phyloP scores from a whole-genome alignment of 37 sponge, comb jelly and placozoan genomes.

The Halisarca cf. caerulea region DNA sequence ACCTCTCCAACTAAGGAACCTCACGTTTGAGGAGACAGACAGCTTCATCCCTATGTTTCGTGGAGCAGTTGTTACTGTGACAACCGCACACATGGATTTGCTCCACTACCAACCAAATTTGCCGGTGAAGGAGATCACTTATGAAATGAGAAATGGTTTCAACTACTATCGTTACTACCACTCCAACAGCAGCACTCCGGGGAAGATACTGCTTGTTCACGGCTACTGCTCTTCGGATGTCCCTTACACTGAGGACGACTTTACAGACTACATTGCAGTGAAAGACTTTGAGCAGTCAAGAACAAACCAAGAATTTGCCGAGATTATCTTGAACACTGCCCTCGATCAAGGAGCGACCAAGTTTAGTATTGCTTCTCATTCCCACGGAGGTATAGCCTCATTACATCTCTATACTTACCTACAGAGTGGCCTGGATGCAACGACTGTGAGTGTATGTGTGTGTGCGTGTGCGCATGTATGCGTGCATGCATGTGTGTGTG shows the following conservation, averaged over 20 bases:
- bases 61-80: constrained; percentile 13
- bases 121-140: not conserved
- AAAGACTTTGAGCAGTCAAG: constrained; percentile 37
- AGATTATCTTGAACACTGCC: constrained; percentile 24
- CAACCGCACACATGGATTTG: not conserved
- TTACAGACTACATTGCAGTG: constrained; percentile 36
- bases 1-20: constrained; percentile 38
- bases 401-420: constrained; percentile 52
- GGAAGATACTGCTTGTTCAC: constrained; percentile 43
- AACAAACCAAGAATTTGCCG: constrained; percentile 37
- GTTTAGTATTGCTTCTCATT: constrained; percentile 52
- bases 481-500: not conserved
- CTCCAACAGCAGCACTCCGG: not conserved
- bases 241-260: constrained; percentile 34
- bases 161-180: constrained; percentile 1
- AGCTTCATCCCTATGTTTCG: constrained; percentile 28
- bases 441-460: constrained; percentile 3
- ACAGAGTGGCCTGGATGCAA: constrained; percentile 40
- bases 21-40: constrained; percentile 43
- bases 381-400: constrained; percentile 54
- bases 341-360: constrained; percentile 5
- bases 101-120: not conserved
- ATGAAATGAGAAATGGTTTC: constrained; percentile 26
- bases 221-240: constrained; percentile 53
- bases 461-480: not conserved